Percentiles rank a stretch among this genome's conserved stretches.
Evolutionary conservation across 2,888 invertebrate species (phyloP).

Genomic region (Platycheirus albimanus): DNA sequence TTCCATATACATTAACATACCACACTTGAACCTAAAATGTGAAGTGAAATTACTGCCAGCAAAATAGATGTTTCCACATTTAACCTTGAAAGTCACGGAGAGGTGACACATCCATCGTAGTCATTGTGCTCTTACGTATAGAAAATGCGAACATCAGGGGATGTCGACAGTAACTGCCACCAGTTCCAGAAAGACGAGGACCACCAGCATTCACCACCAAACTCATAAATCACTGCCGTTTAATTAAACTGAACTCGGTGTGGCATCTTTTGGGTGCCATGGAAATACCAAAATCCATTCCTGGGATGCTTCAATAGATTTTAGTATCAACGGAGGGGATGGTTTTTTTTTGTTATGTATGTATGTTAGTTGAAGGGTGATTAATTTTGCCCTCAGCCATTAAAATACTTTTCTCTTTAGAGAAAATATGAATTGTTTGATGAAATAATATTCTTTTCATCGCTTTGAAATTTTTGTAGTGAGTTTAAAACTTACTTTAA

Average conservation of each 20-base stretch:
- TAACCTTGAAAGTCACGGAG: constrained; percentile 52
- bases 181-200: constrained; percentile 14
- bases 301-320: constrained; percentile 53
- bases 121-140: constrained; percentile 22
- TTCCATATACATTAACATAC: constrained; percentile 31
- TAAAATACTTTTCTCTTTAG: background rate
- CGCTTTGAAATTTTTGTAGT: constrained; percentile 2
- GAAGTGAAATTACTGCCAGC: constrained; percentile 31
- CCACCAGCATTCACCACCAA: constrained; percentile 21
- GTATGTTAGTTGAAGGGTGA: background rate
- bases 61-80: constrained; percentile 49
- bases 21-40: constrained; percentile 8
- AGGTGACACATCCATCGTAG: constrained; percentile 42
- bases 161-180: constrained; percentile 28
- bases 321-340: constrained; percentile 1
- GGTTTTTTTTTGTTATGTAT: background rate
- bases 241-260: constrained; percentile 65
- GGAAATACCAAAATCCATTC: constrained; percentile 55
- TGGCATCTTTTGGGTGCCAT: constrained; percentile 60
- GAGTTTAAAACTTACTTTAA: constrained; percentile 8
- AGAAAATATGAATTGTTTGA: constrained; percentile 21
- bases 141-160: constrained; percentile 26
- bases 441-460: background rate
- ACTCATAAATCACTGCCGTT: constrained; percentile 67
- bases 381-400: constrained; percentile 18